Conservation (phyloP, 1,140 invertebrate species). For the Phymorhynchus buccinoides region DNA sequence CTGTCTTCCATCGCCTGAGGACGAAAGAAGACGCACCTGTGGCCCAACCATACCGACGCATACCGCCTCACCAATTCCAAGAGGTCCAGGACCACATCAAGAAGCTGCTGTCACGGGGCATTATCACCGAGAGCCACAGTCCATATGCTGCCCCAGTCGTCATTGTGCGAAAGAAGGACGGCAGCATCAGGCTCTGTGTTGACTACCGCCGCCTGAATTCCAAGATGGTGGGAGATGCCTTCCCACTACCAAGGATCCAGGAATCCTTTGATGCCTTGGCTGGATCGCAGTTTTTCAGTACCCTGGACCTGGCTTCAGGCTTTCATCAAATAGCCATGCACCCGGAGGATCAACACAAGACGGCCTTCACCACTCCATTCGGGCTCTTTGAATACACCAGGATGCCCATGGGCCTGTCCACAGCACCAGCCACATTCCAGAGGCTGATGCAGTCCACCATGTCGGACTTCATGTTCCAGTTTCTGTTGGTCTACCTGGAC, state of each 20-base stretch:
- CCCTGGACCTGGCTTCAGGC: no score
- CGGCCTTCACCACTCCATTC: no score
- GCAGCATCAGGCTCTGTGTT: no score
- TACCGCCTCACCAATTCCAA: conserved; percentile 14
- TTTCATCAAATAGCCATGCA: conserved; percentile 26
- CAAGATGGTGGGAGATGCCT: no score
- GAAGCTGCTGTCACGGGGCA: conserved; percentile 15
- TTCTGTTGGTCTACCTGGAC: conserved; percentile 24
- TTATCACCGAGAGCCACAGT: conserved; percentile 35
- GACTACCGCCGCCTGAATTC: no score
- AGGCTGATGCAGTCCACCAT: conserved; percentile 3
- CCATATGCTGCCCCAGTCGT: conserved; percentile 45
- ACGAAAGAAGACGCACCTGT: no score
- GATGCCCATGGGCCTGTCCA: conserved; percentile 12
- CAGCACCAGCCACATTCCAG: conserved; percentile 23
- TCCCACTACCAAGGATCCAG: no score
- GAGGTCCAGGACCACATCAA: conserved; percentile 40
- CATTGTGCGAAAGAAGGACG: conserved; percentile 49
- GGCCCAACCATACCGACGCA: conserved; percentile 13
- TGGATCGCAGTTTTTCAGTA: no score
- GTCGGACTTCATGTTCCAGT: conserved; percentile 20
- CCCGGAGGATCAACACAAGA: background rate
- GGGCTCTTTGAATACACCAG: conserved; percentile 25
- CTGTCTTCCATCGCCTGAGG: conserved; percentile 36
- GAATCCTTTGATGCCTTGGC: no score